phyloP scores from a whole-genome alignment of 2,888 invertebrate species.

The Lasioglossum zephyrum region DNA sequence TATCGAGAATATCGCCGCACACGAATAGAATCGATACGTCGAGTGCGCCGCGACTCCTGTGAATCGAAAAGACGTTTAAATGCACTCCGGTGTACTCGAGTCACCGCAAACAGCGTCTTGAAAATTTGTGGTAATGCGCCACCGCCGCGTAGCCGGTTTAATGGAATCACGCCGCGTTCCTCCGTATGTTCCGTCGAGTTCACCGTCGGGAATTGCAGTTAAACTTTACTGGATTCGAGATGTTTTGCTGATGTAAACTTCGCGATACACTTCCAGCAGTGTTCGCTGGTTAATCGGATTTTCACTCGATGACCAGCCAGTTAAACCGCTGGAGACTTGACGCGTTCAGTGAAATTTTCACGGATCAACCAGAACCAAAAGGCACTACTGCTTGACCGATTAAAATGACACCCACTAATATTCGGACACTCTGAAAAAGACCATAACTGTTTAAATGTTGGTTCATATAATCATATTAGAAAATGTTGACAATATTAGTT shows the following conservation, averaged over 20 bases:
- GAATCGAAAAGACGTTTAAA: slow-evolving; percentile 34
- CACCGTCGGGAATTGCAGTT: slow-evolving; percentile 48
- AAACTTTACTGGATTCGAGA: slow-evolving; percentile 39
- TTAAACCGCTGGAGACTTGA: neutral
- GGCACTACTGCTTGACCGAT: neutral
- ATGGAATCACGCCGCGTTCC: slow-evolving; percentile 60
- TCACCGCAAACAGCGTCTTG: slow-evolving; percentile 47
- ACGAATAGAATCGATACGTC: slow-evolving; percentile 33
- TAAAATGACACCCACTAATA: neutral
- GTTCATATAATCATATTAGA: neutral
- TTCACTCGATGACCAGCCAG: slow-evolving; percentile 30
- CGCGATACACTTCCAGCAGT: slow-evolving; percentile 26
- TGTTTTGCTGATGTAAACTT: slow-evolving; percentile 36
- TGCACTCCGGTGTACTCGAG: slow-evolving; percentile 25
- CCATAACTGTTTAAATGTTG: too few species aligned
- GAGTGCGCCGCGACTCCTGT: slow-evolving; percentile 20
- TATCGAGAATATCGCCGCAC: slow-evolving; percentile 36
- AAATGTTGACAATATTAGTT: neutral
- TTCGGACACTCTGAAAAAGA: too few species aligned
- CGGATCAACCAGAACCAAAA: neutral
- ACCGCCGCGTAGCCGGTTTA: slow-evolving; percentile 48
- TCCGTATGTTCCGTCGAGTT: slow-evolving; percentile 29
- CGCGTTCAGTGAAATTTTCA: neutral
- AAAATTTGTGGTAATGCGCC: slow-evolving; percentile 66
- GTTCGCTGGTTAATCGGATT: slow-evolving; percentile 39